These are phyloP conservation scores for Chaenogobius annularis DNA, from an alignment of 2,113 vertebrate species.

Conservation along the genomic window DNA sequence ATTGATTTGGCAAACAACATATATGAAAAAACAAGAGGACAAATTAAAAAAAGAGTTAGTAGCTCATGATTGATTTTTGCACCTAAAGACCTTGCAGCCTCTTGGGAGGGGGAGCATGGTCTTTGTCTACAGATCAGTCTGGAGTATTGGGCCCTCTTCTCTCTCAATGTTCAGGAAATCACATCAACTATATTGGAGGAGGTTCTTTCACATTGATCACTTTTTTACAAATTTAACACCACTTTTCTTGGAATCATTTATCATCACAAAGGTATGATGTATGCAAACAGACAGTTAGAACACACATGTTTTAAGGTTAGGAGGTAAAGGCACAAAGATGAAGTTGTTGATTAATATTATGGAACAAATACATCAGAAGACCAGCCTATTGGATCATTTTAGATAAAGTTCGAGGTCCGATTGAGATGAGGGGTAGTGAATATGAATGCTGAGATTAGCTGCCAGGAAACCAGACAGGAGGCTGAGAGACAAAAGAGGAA, in stretches of 20 bases:
- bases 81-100: background rate
- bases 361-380: too few relatives aligned
- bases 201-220: background rate
- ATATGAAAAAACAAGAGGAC: background rate
- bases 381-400: too few relatives aligned
- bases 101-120: background rate
- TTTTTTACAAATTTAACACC: background rate
- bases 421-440: background rate
- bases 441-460: background rate
- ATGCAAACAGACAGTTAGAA: too few relatives aligned
- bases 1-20: background rate
- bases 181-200: background rate
- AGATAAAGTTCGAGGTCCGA: background rate
- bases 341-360: too few relatives aligned
- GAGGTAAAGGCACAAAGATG: too few relatives aligned
- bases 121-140: background rate
- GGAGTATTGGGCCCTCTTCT: background rate
- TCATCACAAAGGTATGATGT: background rate
- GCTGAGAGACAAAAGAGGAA: too few relatives aligned
- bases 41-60: conserved; percentile 4
- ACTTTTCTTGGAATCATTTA: background rate
- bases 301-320: too few relatives aligned
- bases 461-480: too few relatives aligned
- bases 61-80: conserved; percentile 1
- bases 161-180: background rate